A percentile compares a stretch with the other conserved stretches of the same genome.
Evolutionary conservation across 2,888 invertebrate genomes (phyloP).

Genomic region (Mactromeris polynyma): DNA sequence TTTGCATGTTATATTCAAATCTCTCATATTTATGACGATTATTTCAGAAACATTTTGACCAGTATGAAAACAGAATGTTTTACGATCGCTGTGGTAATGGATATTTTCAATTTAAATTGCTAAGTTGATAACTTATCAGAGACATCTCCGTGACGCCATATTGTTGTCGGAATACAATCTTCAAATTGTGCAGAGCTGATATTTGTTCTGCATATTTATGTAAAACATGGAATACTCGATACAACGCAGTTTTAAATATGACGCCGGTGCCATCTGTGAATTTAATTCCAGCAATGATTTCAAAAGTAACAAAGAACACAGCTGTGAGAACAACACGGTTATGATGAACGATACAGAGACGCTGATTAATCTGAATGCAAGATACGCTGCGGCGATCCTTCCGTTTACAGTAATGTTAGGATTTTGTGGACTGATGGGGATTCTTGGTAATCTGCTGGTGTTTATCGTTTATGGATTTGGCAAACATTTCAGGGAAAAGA

Average conservation of each 20-base stretch:
- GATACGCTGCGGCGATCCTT: slow-evolving; percentile 53
- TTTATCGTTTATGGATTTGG: slow-evolving; percentile 61
- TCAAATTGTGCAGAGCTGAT: background rate
- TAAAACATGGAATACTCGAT: background rate
- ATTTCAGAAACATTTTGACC: no score
- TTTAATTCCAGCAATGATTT: background rate
- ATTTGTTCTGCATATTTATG: background rate
- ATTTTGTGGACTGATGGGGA: slow-evolving; percentile 48
- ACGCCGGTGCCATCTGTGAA: background rate
- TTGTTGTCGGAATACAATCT: background rate
- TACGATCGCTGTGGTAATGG: background rate
- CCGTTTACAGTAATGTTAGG: slow-evolving; percentile 61
- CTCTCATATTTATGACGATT: background rate
- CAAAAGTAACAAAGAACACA: background rate
- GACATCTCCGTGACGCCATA: background rate
- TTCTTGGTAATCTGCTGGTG: slow-evolving; percentile 55
- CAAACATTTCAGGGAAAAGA: slow-evolving; percentile 57
- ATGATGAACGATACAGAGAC: slow-evolving; percentile 1
- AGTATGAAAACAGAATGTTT: background rate
- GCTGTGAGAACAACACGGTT: background rate
- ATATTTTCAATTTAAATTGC: background rate
- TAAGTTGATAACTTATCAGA: background rate
- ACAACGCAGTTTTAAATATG: background rate
- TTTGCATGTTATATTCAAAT: background rate
- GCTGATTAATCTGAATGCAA: slow-evolving; percentile 32